A percentile compares a stretch with the other conserved stretches of the same genome.
phyloP scores from a whole-genome alignment of 2,888 invertebrate species.

The Thalpophila matura region DNA sequence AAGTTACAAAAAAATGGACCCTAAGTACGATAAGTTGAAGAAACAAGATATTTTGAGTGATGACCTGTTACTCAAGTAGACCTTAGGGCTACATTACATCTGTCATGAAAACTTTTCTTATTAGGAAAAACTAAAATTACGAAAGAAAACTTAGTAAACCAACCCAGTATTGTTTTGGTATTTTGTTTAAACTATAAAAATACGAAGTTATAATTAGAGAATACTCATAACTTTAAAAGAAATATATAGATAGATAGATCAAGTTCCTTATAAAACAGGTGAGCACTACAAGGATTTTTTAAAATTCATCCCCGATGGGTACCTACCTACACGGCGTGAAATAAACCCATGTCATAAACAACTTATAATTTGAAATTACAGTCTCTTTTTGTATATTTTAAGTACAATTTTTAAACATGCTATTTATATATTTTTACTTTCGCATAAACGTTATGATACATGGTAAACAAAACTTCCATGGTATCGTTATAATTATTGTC shows the following conservation, averaged over 20 bases:
- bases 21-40: conserved; percentile 20
- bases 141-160: conserved; percentile 23
- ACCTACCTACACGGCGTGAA: no score
- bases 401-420: background rate
- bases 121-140: conserved; percentile 21
- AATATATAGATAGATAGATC: no score
- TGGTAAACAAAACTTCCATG: background rate
- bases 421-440: no score
- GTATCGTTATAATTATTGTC: background rate
- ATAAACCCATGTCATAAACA: no score
- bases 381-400: no score
- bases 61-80: background rate
- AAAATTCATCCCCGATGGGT: no score
- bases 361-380: no score
- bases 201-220: background rate
- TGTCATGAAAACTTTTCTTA: conserved; percentile 35
- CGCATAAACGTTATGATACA: no score
- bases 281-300: no score
- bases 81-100: no score
- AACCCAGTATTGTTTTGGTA: conserved; percentile 13
- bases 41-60: conserved; percentile 17
- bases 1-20: conserved; percentile 10
- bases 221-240: background rate
- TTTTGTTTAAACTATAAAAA: background rate
- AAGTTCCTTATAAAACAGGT: no score